phyloP scores from a whole-genome alignment of 2,888 invertebrate genomes.

The Conchocele bisecta region DNA sequence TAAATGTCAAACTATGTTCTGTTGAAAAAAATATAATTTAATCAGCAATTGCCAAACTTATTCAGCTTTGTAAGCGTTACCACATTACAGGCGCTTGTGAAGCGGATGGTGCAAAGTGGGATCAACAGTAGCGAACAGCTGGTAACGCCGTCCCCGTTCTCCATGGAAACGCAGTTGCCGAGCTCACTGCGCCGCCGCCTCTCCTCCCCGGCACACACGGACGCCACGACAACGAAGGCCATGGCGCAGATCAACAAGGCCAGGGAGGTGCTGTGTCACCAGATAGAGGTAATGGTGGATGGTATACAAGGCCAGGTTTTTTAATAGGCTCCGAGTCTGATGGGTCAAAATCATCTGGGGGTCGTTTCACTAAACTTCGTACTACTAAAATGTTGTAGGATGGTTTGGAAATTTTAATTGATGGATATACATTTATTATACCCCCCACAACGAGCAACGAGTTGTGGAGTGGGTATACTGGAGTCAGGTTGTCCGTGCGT shows the following conservation, averaged over 20 bases:
- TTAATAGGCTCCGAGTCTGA: too few relatives aligned
- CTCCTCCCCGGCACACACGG: slow-evolving; percentile 83
- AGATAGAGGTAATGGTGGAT: slow-evolving; percentile 84
- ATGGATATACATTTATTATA: neutral
- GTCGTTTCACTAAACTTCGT: too few relatives aligned
- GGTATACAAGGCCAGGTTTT: slow-evolving; percentile 13
- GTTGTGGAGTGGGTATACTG: too few relatives aligned
- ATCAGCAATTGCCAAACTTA: too few relatives aligned
- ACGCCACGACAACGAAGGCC: slow-evolving; percentile 67
- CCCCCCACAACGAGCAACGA: too few relatives aligned
- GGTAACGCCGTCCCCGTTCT: slow-evolving; percentile 82
- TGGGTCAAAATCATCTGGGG: too few relatives aligned
- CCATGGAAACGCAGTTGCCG: slow-evolving; percentile 85
- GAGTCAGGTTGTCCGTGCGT: too few relatives aligned
- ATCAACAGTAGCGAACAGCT: slow-evolving; percentile 70
- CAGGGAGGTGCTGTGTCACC: slow-evolving; percentile 86
- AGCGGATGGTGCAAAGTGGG: slow-evolving; percentile 86
- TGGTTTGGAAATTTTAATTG: too few relatives aligned
- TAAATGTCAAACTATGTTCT: too few relatives aligned
- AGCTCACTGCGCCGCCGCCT: slow-evolving; percentile 87
- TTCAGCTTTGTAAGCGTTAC: too few relatives aligned
- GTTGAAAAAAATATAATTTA: too few relatives aligned
- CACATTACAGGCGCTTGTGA: slow-evolving; percentile 86
- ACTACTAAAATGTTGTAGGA: too few relatives aligned
- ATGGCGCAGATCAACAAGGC: slow-evolving; percentile 82